A percentile compares a stretch with the other conserved stretches of the same genome.
phyloP scores from a whole-genome alignment of 2,888 invertebrate genomes.

The Agrotis puta region DNA sequence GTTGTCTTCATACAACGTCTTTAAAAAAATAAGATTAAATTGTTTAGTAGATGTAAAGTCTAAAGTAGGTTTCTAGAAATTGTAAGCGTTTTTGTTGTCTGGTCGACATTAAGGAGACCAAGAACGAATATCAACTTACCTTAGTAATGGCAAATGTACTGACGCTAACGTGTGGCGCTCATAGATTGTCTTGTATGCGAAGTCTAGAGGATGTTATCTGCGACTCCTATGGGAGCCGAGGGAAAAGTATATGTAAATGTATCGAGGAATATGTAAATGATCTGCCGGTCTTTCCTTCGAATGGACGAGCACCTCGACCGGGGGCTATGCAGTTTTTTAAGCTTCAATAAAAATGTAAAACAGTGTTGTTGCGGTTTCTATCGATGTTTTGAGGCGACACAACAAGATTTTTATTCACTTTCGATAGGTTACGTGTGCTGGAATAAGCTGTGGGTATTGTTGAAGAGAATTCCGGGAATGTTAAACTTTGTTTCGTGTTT shows the following conservation, averaged over 20 bases:
- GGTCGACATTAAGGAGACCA: too few relatives aligned
- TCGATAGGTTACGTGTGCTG: conserved; percentile 41
- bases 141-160: too few relatives aligned
- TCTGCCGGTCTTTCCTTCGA: conserved; percentile 58
- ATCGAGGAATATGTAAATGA: conserved; percentile 80
- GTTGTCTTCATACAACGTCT: too few relatives aligned
- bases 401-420: conserved; percentile 50
- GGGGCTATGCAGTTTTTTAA: conserved; percentile 53
- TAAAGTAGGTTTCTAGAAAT: too few relatives aligned
- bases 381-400: conserved; percentile 41
- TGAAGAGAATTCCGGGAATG: conserved; percentile 12
- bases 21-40: too few relatives aligned
- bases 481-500: conserved; percentile 25
- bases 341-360: conserved; percentile 57
- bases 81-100: too few relatives aligned
- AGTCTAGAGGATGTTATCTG: too few relatives aligned
- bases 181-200: too few relatives aligned
- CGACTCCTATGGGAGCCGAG: conserved; percentile 68
- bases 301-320: conserved; percentile 47
- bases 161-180: too few relatives aligned
- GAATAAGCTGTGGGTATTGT: conserved; percentile 43
- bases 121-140: too few relatives aligned
- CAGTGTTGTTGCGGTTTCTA: conserved; percentile 23
- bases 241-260: conserved; percentile 81
- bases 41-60: too few relatives aligned